Conservation (phyloP, 2,113 vertebrate species). For the Circaetus cinerascens region DNA sequence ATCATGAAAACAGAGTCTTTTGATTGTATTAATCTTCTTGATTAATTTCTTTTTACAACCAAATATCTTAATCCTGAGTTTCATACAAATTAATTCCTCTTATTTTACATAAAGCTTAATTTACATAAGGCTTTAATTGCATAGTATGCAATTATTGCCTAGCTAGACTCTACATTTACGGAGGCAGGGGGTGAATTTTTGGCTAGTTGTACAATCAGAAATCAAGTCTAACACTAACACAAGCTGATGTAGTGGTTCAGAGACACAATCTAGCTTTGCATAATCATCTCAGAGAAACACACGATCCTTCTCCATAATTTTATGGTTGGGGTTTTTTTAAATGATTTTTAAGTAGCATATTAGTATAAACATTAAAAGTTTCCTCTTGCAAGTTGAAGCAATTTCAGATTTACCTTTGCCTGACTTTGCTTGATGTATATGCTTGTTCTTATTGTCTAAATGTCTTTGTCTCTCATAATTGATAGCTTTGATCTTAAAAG, state of each 20-base stretch:
- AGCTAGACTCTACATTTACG: background rate
- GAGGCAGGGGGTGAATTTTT: background rate
- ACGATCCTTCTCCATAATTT: background rate
- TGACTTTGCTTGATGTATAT: conserved; percentile 44
- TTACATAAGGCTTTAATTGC: background rate
- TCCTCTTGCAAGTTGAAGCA: background rate
- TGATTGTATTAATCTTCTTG: background rate
- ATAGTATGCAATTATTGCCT: background rate
- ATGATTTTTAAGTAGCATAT: background rate
- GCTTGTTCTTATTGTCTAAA: conserved; percentile 45
- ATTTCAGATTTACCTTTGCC: conserved; percentile 47
- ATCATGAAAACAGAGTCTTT: background rate
- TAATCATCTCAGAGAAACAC: background rate
- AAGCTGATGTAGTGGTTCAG: background rate
- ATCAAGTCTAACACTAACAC: background rate
- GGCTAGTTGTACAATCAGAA: background rate
- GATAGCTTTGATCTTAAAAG: conserved; percentile 69
- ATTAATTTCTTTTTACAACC: background rate
- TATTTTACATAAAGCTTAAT: background rate
- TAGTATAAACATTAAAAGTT: background rate
- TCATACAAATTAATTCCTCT: background rate
- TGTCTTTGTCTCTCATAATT: conserved; percentile 49
- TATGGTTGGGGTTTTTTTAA: background rate
- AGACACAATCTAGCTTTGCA: background rate
- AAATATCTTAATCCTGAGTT: background rate